Conservation (phyloP, 2,113 vertebrate species). For the Caloenas nicobarica region DNA sequence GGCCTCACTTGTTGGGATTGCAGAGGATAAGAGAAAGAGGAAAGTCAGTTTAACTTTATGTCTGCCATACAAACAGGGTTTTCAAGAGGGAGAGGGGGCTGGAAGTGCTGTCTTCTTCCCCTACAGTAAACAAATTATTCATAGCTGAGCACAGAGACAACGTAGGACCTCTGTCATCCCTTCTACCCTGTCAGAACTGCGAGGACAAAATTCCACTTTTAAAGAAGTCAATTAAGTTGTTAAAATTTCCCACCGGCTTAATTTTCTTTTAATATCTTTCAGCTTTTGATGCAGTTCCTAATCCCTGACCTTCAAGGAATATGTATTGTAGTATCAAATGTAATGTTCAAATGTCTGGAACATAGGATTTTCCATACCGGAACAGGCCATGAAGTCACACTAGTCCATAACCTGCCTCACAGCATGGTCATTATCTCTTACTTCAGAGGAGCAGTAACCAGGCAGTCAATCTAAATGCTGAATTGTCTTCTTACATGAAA, state of each 20-base stretch:
- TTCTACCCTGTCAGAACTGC: not conserved
- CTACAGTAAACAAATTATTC: not conserved
- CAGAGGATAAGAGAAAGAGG: not conserved
- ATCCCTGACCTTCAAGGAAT: not conserved
- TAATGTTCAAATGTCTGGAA: slow-evolving; percentile 7
- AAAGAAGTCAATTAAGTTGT: not conserved
- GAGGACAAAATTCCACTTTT: not conserved
- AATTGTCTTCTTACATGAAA: not conserved
- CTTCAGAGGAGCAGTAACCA: not conserved
- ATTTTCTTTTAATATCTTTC: not conserved
- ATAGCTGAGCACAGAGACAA: not conserved
- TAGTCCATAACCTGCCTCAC: not conserved
- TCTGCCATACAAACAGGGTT: not conserved
- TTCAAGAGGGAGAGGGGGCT: not conserved
- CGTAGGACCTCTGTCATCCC: not conserved
- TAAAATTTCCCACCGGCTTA: not conserved
- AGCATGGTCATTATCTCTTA: fast-evolving
- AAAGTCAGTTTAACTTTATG: not conserved
- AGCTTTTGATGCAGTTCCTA: fast-evolving
- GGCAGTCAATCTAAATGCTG: not conserved
- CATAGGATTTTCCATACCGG: not conserved
- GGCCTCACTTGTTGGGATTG: not conserved
- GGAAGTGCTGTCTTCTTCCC: not conserved
- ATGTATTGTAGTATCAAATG: not conserved
- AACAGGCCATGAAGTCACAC: not conserved